Evolutionary conservation across 2,797 vertebrate genomes (phyloP).

Genomic region (Cynodonichthys magdalenae): DNA sequence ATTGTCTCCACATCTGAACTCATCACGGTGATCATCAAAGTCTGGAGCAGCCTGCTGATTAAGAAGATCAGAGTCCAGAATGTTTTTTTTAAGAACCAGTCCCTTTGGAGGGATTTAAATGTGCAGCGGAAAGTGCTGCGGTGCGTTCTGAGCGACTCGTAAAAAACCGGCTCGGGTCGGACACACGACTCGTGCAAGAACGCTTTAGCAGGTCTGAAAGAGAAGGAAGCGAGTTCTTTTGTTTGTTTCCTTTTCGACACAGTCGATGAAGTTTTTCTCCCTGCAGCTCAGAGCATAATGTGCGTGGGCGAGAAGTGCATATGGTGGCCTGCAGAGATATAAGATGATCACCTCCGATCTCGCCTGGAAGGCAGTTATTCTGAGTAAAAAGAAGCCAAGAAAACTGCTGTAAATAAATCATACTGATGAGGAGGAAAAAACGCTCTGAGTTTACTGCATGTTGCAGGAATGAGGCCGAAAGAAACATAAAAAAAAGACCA

Average conservation of each 20-base stretch:
- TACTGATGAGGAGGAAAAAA: not conserved
- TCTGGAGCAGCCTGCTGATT: conserved; percentile 42
- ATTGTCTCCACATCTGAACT: conserved; percentile 31
- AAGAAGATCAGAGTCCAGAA: conserved; percentile 42
- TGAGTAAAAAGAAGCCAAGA: conserved; percentile 2
- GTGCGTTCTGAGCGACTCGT: conserved; percentile 28
- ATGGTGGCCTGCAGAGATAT: conserved; percentile 22
- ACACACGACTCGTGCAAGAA: conserved; percentile 19
- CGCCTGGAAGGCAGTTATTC: conserved; percentile 16
- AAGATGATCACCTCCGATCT: conserved; percentile 18
- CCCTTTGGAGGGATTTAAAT: conserved; percentile 38
- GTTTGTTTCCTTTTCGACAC: conserved; percentile 6
- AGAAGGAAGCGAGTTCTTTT: not conserved
- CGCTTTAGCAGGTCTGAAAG: conserved; percentile 16
- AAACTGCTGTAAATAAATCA: conserved; percentile 5
- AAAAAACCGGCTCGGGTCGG: conserved; percentile 44
- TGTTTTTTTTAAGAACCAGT: conserved; percentile 47
- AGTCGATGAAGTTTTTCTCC: conserved; percentile 6
- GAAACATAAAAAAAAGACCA: not conserved
- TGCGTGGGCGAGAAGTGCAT: conserved; percentile 40
- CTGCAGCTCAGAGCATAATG: conserved; percentile 29
- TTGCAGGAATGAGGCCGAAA: not conserved
- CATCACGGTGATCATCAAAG: conserved; percentile 15
- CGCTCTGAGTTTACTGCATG: not conserved
- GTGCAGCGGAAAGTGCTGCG: conserved; percentile 31